These are phyloP conservation scores for Lemur catta DNA, from an alignment of 2,797 vertebrate genomes.

Conservation along the genomic window DNA sequence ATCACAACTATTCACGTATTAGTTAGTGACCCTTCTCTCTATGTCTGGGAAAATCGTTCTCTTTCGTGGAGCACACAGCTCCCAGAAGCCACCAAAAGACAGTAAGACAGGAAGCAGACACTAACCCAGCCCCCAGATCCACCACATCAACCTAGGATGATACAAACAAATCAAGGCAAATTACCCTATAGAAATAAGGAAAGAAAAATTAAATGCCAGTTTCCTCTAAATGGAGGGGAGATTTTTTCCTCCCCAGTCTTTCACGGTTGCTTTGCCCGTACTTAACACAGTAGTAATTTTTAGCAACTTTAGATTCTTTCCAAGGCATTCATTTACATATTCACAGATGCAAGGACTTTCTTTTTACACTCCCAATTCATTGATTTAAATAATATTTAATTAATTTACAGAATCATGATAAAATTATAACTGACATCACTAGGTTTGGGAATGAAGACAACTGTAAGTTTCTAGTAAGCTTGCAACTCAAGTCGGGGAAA, in stretches of 20 bases:
- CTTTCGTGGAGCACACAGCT: neutral
- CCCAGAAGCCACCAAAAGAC: neutral
- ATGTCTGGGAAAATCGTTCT: neutral
- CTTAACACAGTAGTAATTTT: neutral
- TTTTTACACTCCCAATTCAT: neutral
- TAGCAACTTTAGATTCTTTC: neutral
- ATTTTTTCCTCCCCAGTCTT: neutral
- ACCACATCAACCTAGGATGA: neutral
- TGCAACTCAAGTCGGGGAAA: neutral
- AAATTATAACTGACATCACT: neutral
- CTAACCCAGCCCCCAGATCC: neutral
- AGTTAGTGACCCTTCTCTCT: neutral
- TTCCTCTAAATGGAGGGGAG: neutral
- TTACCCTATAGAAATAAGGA: neutral
- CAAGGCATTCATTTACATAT: neutral
- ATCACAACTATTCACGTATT: neutral
- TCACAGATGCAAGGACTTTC: neutral
- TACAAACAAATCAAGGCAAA: neutral
- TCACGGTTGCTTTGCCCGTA: neutral
- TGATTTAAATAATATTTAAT: neutral
- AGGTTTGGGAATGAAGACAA: neutral
- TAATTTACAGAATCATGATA: neutral
- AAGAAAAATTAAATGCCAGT: neutral
- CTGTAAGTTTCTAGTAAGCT: neutral
- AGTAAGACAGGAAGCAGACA: neutral